phyloP scores from a whole-genome alignment of 1,140 invertebrate species.

The Ceratina calcarata region DNA sequence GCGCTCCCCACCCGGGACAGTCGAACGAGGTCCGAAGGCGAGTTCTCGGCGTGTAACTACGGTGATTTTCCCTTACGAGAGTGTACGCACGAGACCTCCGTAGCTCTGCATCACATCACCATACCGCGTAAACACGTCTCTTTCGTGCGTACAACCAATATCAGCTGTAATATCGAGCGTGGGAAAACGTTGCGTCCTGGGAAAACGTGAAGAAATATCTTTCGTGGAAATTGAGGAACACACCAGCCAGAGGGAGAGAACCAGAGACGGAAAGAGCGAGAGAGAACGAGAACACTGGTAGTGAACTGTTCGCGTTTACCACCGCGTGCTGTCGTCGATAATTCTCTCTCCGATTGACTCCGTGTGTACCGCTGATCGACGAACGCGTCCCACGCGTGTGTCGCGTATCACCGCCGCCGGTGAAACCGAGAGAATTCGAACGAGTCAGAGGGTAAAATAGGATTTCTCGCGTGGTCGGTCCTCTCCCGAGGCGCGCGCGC shows the following conservation, averaged over 20 bases:
- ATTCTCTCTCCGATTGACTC: neutral
- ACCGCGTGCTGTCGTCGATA: constrained; percentile 30
- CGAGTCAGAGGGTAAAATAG: constrained; percentile 65
- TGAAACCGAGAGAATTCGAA: constrained; percentile 62
- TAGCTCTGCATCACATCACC: constrained; percentile 8
- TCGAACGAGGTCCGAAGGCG: constrained; percentile 62
- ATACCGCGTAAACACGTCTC: constrained; percentile 25
- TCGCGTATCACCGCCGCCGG: constrained; percentile 62
- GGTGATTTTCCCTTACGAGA: constrained; percentile 58
- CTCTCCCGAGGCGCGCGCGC: constrained; percentile 48
- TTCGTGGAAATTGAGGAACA: constrained; percentile 31
- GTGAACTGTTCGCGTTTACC: constrained; percentile 8
- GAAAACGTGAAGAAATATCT: constrained; percentile 19
- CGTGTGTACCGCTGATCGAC: constrained; percentile 32
- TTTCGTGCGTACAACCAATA: neutral
- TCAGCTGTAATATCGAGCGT: neutral
- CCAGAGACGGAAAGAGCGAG: neutral
- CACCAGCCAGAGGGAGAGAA: constrained; percentile 5
- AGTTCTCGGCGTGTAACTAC: constrained; percentile 56
- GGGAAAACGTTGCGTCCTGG: neutral
- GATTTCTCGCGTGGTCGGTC: constrained; percentile 61
- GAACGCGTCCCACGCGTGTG: constrained; percentile 55
- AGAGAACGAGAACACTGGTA: constrained; percentile 2
- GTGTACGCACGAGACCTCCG: constrained; percentile 49
- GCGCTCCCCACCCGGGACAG: constrained; percentile 65